A percentile compares a stretch with the other conserved stretches of the same genome.
These are phyloP conservation scores for Panthera leo DNA, from an alignment of 2,113 vertebrate species.

Conservation along the genomic window DNA sequence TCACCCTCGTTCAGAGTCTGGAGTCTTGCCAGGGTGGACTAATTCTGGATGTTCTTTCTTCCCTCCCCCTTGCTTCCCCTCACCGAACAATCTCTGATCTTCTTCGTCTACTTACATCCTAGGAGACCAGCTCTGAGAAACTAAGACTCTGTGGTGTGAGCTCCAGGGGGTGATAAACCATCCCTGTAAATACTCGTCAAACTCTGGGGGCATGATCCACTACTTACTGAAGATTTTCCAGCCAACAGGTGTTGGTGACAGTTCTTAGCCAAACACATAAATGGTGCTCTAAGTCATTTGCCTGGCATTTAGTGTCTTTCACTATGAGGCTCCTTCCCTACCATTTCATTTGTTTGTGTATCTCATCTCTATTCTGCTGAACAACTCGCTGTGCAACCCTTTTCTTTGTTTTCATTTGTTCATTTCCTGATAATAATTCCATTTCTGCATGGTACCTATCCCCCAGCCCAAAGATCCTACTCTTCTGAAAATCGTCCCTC, in stretches of 20 bases:
- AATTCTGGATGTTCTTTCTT: background rate
- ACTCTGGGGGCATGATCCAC: background rate
- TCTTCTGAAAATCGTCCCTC: background rate
- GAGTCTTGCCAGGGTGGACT: background rate
- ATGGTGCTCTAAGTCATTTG: background rate
- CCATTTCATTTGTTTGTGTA: background rate
- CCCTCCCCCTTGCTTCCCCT: rapidly evolving
- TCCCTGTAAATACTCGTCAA: background rate
- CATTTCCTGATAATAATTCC: background rate
- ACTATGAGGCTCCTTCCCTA: background rate
- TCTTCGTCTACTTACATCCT: background rate
- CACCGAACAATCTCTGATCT: background rate
- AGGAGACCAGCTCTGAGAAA: background rate
- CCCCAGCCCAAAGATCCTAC: background rate
- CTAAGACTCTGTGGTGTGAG: background rate
- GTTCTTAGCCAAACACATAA: background rate
- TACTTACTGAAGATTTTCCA: background rate
- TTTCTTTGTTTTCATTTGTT: background rate
- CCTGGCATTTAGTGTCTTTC: background rate
- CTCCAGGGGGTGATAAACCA: background rate
- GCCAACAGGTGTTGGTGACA: background rate
- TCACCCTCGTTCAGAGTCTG: background rate
- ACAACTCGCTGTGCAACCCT: background rate
- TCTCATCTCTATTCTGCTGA: background rate
- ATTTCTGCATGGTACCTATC: background rate